A percentile compares a stretch with the other conserved stretches of the same genome.
Evolutionary conservation across 2,888 invertebrate species (phyloP).

Genomic region (Melanotus villosus): DNA sequence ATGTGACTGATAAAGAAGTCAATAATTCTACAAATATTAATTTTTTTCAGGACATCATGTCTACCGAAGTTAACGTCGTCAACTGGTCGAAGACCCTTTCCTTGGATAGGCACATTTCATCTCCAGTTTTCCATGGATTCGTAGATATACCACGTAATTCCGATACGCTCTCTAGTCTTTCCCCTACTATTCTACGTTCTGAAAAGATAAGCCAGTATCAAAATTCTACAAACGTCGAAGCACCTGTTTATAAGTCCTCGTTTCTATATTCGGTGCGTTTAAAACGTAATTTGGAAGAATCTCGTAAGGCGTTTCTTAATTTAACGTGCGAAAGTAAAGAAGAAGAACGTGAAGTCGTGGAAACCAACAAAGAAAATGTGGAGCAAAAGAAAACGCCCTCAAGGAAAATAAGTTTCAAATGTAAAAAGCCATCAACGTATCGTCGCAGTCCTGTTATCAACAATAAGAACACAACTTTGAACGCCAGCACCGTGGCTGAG

Average conservation of each 20-base stretch:
- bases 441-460: constrained; percentile 67
- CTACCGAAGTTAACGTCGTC: constrained; percentile 52
- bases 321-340: constrained; percentile 49
- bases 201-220: constrained; percentile 23
- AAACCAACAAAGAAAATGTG: constrained; percentile 35
- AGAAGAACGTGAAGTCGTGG: constrained; percentile 37
- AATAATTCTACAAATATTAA: constrained; percentile 1
- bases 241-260: constrained; percentile 29
- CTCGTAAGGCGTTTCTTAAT: constrained; percentile 59
- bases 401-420: constrained; percentile 76
- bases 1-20: not conserved
- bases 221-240: not conserved
- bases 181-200: constrained; percentile 2
- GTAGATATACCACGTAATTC: constrained; percentile 10
- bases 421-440: constrained; percentile 70
- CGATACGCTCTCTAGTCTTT: not conserved
- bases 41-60: constrained; percentile 47
- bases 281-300: constrained; percentile 56
- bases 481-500: constrained; percentile 76
- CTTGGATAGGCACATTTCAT: constrained; percentile 44
- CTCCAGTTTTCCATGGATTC: constrained; percentile 18
- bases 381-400: constrained; percentile 63
- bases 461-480: constrained; percentile 67
- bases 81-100: constrained; percentile 53
- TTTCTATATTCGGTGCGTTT: constrained; percentile 43